Conservation (phyloP, 2,113 vertebrate genomes). For the Erpornis zantholeuca region DNA sequence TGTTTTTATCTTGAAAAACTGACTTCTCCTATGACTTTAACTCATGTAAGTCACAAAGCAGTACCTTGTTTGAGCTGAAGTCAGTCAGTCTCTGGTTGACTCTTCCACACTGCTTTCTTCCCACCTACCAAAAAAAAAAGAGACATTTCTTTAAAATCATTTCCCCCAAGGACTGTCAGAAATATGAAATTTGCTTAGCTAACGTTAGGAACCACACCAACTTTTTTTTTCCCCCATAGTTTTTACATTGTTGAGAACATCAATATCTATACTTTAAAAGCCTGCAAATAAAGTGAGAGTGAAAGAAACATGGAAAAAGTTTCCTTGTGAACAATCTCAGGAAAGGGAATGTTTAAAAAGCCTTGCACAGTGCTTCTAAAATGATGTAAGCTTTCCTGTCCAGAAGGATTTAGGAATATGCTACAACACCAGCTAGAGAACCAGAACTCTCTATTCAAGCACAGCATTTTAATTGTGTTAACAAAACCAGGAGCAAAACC, state of each 20-base stretch:
- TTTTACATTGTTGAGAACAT: not conserved
- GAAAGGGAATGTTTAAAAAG: not conserved
- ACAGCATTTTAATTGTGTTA: not conserved
- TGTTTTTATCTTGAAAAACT: not conserved
- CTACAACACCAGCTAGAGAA: not conserved
- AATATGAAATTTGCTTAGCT: not conserved
- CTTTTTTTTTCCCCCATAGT: rapidly evolving
- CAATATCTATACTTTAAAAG: not conserved
- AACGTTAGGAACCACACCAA: rapidly evolving
- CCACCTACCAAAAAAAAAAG: not conserved
- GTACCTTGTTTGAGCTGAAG: not conserved
- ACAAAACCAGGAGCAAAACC: not conserved
- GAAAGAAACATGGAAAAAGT: not conserved
- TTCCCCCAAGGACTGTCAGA: not conserved
- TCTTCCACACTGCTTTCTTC: not conserved
- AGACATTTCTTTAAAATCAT: not conserved
- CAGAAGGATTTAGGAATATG: not conserved
- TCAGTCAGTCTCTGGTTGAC: not conserved
- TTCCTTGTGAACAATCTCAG: not conserved
- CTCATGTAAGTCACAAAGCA: not conserved
- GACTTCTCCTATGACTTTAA: not conserved
- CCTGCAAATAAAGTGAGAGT: not conserved
- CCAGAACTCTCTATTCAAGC: not conserved
- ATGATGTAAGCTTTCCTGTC: not conserved
- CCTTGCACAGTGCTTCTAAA: not conserved